phyloP scores from a whole-genome alignment of 2,113 vertebrate genomes.

The Notothenia coriiceps region DNA sequence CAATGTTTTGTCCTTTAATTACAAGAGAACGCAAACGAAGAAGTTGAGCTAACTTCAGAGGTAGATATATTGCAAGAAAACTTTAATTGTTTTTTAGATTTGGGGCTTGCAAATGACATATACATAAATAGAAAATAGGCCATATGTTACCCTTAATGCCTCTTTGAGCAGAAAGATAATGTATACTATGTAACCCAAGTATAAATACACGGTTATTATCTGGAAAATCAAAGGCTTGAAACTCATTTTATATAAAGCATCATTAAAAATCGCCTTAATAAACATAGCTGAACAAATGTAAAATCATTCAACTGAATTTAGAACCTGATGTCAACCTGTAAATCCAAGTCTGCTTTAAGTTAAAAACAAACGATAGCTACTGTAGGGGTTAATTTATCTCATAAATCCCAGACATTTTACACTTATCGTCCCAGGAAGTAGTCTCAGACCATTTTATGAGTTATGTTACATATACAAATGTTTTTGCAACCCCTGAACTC shows the following conservation, averaged over 20 bases:
- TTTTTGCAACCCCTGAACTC: conserved; percentile 63
- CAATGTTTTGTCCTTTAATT: conserved; percentile 66
- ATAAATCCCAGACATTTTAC: conserved; percentile 45
- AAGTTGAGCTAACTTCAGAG: conserved; percentile 82
- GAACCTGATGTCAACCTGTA: conserved; percentile 79
- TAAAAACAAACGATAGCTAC: conserved; percentile 54
- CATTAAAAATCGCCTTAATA: conserved; percentile 81
- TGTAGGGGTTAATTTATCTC: conserved; percentile 69
- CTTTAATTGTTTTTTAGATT: conserved; percentile 77
- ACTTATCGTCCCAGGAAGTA: conserved; percentile 56
- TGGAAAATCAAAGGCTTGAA: conserved; percentile 59
- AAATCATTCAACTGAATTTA: conserved; percentile 67
- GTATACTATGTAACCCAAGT: conserved; percentile 65
- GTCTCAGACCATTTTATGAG: conserved; percentile 63
- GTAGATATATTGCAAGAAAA: conserved; percentile 63
- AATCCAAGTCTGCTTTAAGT: conserved; percentile 67
- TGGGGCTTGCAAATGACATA: conserved; percentile 78
- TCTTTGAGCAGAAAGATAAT: conserved; percentile 68
- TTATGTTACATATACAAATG: conserved; percentile 58
- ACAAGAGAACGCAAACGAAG: conserved; percentile 73
- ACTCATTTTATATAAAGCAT: conserved; percentile 72
- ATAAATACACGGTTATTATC: conserved; percentile 54
- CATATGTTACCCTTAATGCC: conserved; percentile 77
- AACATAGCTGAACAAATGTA: conserved; percentile 78
- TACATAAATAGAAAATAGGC: conserved; percentile 68